Evolutionary conservation across 2,797 vertebrate genomes (phyloP), one percentile per base, ranked within the genome.

Genomic region (Betta splendens): DNA sequence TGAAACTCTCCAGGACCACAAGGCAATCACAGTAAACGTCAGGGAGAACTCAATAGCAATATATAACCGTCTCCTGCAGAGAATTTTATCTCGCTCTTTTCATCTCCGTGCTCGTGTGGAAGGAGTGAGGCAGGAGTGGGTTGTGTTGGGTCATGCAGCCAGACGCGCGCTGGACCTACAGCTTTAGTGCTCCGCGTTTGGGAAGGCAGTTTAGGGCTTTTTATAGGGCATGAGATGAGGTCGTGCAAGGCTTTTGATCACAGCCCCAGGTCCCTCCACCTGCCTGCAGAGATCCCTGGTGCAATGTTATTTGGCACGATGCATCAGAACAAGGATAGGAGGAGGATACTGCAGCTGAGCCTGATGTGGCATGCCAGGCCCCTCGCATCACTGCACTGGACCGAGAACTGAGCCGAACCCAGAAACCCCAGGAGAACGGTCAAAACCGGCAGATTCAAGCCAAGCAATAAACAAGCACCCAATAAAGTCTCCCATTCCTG

Each of bases 21-120:
- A 80, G 64, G 69, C 63, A 50, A 48, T 11, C 66, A 72, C 60
- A 53, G 55, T 81, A 72, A 81, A 81, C 50, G 63, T 81, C 74
- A 79, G 60, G 49, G 60, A 63, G 71, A 75, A 57, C 55, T 56
- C 10, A 55, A 32, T 56, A 69, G n/a, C 51, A 66, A 64, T 56
- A 69, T 68, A 80, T 62, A 61, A 66, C 57, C 58, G 57, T 81
- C 62, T 64, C 57, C 68, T 51, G 61, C 65, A 22, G 65, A 80
- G 40, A 18, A 38, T 62, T 78, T 79, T 62, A 77, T 82, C 64
- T 79, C 32, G 12, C 60, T 57, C 57, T 71, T 71, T 76, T 75
- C 69, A 78, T 79, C 69, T 74, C 40, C 58, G 38, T 7, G 7
- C 62, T 58, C 38, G 17, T 29, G 44, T 38, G 50, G 33, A 64